Evolutionary conservation across 92 coral and sea anemone species (phyloP), one percentile per base, ranked within the genome.

Genomic region (Heteractis magnifica): DNA sequence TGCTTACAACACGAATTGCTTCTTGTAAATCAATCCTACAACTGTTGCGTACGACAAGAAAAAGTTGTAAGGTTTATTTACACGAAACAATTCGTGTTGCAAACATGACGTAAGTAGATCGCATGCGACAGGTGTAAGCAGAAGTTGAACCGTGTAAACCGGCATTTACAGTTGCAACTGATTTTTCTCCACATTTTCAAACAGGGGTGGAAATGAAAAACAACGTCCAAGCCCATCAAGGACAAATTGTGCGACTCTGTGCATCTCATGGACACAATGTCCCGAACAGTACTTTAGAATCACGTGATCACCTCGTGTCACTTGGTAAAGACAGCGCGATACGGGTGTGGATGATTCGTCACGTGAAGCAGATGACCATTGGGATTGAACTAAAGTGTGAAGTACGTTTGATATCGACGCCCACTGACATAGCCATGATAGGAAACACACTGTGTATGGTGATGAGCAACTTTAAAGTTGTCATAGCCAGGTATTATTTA

Each of bases 211-310:
- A 65, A 77, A 96, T 96, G 99, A 88, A 84, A 77, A 95, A 90
- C 13, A 88, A 83, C 74, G 79, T 96, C 65, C 98, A 94, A 86
- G 99, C 98, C 14, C 99, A 96, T 76, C 95, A 94, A 75, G 98
- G 99, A 71, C 90, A 87, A 80, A 90, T 96, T 48, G 90, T 92
- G 6, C 88, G 86, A 48, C 94, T 96, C 65, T 77, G 91, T 70
- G 91, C 91, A 44, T 96, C 99, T 19, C 72, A 81, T 23, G 84
- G 88, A 6, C 75, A 75, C 65, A 44, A 87, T 53, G 91, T 82
- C 53, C 83, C 93, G 56, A 52, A 44, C 12, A 93, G 84, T 56
- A 82, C 85, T 21, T 55, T 93, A 51, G 98, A 86, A 56, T 59
- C 98, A 79, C 91, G 78, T 89, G 95, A 93, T 49, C 91, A 84